Conservation (phyloP, 1,140 invertebrate species). For the Trichonephila clavipes region DNA sequence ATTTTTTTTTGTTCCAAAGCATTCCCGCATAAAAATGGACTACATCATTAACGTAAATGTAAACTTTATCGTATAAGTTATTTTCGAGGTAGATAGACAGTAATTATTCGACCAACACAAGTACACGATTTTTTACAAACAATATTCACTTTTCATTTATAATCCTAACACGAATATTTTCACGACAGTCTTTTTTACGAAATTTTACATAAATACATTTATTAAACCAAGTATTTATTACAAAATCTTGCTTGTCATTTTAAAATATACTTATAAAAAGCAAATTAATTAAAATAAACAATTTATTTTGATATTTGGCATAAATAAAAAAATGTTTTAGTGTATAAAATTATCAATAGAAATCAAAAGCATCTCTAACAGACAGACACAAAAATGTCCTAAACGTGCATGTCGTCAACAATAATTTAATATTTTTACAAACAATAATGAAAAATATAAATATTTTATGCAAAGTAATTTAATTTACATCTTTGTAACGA, state of each 20-base stretch:
- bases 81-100: no score
- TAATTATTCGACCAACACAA: not conserved
- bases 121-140: not conserved
- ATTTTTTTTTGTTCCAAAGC: no score
- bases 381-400: not conserved
- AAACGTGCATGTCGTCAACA: not conserved
- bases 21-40: no score
- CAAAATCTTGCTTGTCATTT: no score
- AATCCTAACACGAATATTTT: no score
- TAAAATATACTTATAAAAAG: no score
- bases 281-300: not conserved
- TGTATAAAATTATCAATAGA: not conserved
- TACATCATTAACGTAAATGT: no score
- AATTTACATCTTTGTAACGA: constrained; percentile 28
- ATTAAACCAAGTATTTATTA: no score
- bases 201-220: no score
- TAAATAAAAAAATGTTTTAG: not conserved
- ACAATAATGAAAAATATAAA: not conserved
- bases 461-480: not conserved
- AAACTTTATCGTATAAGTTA: no score
- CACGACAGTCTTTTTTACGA: no score
- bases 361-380: not conserved
- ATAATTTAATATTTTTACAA: not conserved
- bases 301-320: constrained; percentile 50
- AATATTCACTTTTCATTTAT: not conserved